Evolutionary conservation across 2,113 vertebrate species (phyloP).

Genomic region (Gymnocephalus cernua): DNA sequence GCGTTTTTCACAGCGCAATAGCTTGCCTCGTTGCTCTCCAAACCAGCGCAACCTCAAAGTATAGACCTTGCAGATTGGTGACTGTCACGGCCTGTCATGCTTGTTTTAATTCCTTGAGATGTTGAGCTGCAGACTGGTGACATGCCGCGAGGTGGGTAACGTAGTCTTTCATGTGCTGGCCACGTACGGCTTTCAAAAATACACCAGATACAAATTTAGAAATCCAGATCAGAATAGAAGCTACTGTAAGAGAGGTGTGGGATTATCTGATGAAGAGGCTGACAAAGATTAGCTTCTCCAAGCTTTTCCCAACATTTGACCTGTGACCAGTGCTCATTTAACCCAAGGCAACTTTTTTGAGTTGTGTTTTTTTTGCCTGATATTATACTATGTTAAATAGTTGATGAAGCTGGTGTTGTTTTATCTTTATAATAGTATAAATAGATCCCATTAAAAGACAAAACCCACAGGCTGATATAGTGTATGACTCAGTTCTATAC

Average conservation of each 20-base stretch:
- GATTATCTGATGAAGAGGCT: conserved; percentile 19
- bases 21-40: conserved; percentile 64
- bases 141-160: conserved; percentile 12
- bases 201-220: conserved; percentile 28
- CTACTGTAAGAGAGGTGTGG: conserved; percentile 23
- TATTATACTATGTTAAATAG: no score
- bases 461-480: background rate
- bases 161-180: conserved; percentile 36
- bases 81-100: conserved; percentile 56
- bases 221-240: conserved; percentile 20
- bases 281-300: background rate
- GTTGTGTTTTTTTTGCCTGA: background rate
- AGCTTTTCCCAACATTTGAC: background rate
- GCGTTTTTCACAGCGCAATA: conserved; percentile 45
- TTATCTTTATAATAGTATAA: background rate
- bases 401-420: background rate
- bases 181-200: conserved; percentile 27
- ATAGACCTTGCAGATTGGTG: conserved; percentile 57
- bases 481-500: background rate
- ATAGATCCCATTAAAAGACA: background rate
- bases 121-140: conserved; percentile 35
- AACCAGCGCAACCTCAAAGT: conserved; percentile 75
- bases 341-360: no score
- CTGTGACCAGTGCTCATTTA: background rate
- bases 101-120: conserved; percentile 61